Conservation (phyloP, 1,140 invertebrate species). For the Eubasilissa regina region DNA sequence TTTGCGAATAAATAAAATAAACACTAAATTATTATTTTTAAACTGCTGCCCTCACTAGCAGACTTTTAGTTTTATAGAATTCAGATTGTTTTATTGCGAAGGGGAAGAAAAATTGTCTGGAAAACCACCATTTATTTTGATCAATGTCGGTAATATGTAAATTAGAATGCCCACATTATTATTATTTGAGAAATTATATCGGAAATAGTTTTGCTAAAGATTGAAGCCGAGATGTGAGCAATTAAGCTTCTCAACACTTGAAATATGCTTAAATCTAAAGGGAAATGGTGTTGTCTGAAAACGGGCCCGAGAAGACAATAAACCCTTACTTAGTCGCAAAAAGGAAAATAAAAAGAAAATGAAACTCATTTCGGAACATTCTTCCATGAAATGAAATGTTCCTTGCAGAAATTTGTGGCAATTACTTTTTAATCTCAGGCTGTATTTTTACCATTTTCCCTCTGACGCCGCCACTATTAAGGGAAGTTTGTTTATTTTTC, state of each 20-base stretch:
- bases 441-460: slow-evolving; percentile 37
- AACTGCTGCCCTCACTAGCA: slow-evolving; percentile 15
- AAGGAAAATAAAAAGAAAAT: slow-evolving; percentile 45
- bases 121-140: slow-evolving; percentile 26
- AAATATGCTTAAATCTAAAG: slow-evolving; percentile 15
- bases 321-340: slow-evolving; percentile 44
- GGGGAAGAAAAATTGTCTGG: slow-evolving; percentile 9
- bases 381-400: slow-evolving; percentile 50
- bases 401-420: slow-evolving; percentile 43
- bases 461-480: slow-evolving; percentile 27
- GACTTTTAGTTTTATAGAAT: slow-evolving; percentile 26
- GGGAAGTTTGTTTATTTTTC: slow-evolving; percentile 41
- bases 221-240: background rate
- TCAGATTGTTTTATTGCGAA: slow-evolving; percentile 12
- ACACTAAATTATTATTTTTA: slow-evolving; percentile 13
- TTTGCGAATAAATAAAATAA: slow-evolving; percentile 1
- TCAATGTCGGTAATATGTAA: background rate
- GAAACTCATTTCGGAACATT: slow-evolving; percentile 43
- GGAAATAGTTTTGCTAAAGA: background rate
- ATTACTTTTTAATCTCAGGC: slow-evolving; percentile 50
- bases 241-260: slow-evolving; percentile 12
- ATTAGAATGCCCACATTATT: background rate
- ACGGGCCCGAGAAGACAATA: slow-evolving; percentile 20
- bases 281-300: slow-evolving; percentile 33
- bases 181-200: background rate